Percentiles rank a stretch among this genome's conserved stretches.
Evolutionary conservation across 2,797 vertebrate species (phyloP).

Genomic region (Pempheris klunzingeri): DNA sequence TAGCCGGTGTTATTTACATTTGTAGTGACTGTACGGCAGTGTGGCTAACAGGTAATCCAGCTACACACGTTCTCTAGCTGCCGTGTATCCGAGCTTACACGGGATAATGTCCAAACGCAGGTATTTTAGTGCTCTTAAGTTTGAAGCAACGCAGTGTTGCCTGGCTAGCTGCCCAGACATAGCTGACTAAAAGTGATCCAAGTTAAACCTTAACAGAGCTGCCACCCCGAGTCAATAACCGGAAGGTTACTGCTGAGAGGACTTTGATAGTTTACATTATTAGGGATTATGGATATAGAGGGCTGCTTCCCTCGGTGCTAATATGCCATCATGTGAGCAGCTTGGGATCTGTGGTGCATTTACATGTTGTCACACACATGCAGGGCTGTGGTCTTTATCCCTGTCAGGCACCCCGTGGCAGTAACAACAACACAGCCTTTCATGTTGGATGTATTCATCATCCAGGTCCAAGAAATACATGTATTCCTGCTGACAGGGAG

Average conservation of each 20-base stretch:
- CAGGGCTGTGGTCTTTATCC: not conserved
- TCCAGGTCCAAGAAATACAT: slow-evolving; percentile 11
- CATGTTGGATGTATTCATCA: slow-evolving; percentile 2
- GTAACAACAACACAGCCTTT: not conserved
- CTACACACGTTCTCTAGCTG: not conserved
- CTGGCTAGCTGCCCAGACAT: slow-evolving; percentile 36
- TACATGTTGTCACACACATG: not conserved
- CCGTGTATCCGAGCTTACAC: not conserved
- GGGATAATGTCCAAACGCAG: not conserved
- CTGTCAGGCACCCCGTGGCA: not conserved
- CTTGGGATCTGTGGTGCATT: slow-evolving; percentile 14
- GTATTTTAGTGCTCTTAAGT: slow-evolving; percentile 32
- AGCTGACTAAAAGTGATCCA: slow-evolving; percentile 22
- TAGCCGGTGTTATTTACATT: slow-evolving; percentile 23
- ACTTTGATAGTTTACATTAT: not conserved
- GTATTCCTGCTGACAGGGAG: slow-evolving; percentile 22
- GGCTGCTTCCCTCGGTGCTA: not conserved
- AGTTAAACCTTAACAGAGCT: slow-evolving; percentile 31
- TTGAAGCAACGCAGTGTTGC: slow-evolving; percentile 17
- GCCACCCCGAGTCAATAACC: not conserved
- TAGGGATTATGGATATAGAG: not conserved
- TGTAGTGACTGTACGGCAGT: not conserved
- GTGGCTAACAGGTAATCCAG: not conserved
- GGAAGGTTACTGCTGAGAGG: fast-evolving
- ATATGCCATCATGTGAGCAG: slow-evolving; percentile 21